Evolutionary conservation across 2,888 invertebrate species (phyloP), one percentile per base, ranked within the genome.

Genomic region (Laothoe populi): DNA sequence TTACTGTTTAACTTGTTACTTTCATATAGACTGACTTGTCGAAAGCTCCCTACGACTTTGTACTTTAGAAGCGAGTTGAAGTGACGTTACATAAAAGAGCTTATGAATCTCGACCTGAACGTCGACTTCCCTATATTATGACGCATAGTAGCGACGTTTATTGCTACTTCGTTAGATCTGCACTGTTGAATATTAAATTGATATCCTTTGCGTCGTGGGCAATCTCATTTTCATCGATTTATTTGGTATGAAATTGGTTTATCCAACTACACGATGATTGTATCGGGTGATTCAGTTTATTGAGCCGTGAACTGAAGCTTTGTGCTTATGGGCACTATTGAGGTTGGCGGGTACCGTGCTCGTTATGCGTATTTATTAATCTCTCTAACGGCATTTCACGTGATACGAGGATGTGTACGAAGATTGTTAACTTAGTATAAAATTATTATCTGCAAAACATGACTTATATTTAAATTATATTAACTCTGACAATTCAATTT

Each of bases 251-350:
- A 76, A 84, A 86, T 84, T 84, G 81, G 77, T 80, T 85, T 83
- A 84, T 79, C 77, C 78, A 74, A 77, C 72, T 74, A 69, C 78
- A 73, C 77, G 73, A 81, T 83, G 81, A 86, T 86, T 86, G 83
- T 81, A 79, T 77, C 71, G 75, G 63, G 66, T 78, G 70, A 76
- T 80, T 74, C 78, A 75, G 78, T 83, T 82, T 84, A 82, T 78
- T 81, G 80, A 78, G 79, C 76, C 80, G 78, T 76, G 77, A 80
- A 78, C 77, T 77, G 74, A 79, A 80, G 76, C 72, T 73, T 76
- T 77, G 72, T 73, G 66, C 69, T 70, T 66, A 62, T 66, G 64
- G 63, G 63, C 63, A 69, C 71, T 71, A 71, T 70, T 70, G 23
- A 42, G 57, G 23, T 58, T 40, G 57, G 16, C 38, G 42, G 42